Evolutionary conservation across 2,888 invertebrate species (phyloP), one percentile per base, ranked within the genome.

Genomic region (Polydrusus cervinus): DNA sequence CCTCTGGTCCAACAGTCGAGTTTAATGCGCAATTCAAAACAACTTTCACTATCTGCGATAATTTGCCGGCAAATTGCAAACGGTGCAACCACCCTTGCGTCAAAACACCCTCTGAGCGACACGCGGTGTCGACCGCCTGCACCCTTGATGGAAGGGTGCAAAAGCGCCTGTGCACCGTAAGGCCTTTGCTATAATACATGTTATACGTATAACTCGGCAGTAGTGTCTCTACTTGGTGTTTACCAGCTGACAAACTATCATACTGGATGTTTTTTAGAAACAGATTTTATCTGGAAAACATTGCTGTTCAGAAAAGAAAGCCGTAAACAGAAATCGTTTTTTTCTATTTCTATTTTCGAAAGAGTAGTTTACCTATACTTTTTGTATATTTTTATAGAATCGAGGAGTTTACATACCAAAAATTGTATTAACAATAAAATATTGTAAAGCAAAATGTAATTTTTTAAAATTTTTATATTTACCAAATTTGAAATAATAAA

Each of bases 111-210:
- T 75, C 74, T 75, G 74, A 75, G 64, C 38, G 60, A 76, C 79
- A 79, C 78, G 79, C 78, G 75, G 74, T 79, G 75, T 71, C 77
- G 65, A 72, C 57, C 71, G 68, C 66, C 78, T 71, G 78, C 77
- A 79, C 79, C 79, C 78, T 76, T 66, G 61, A 55, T 57, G 61
- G 68, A 40, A 68, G 76, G 62, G 66, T 67, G 55, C 53, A 60
- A 55, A 62, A 16, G 78, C 80, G 79, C 77, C 61, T 75, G 77
- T 72, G 80, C 77, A 55, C 75, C 55, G 71, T 49, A 30, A 20
- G 72, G 60, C 47, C 69, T 45, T 51, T 61, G 40, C 51, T 45
- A 53, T 55, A 38, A 51, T 43, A 60, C 51, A 53, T 30, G 14
- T 71, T 64, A 64, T 71, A 71, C 65, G 70, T 70, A 51, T 38